Conservation (phyloP, 2,113 vertebrate species). For the Cyanocitta stelleri region DNA sequence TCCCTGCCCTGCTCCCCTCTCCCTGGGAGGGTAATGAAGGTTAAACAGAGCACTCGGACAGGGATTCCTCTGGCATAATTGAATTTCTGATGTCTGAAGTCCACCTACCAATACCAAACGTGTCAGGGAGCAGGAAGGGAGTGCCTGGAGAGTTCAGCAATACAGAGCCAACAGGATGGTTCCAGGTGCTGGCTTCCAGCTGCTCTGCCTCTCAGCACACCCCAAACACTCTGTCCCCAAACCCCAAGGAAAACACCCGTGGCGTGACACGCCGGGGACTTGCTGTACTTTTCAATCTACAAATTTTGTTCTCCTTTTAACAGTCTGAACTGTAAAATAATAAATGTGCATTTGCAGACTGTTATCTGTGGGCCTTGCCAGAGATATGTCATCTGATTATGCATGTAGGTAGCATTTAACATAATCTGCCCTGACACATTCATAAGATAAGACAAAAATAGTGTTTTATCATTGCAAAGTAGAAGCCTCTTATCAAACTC, state of each 20-base stretch:
- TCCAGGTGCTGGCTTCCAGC: neutral
- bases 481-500: neutral
- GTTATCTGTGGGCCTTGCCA: slow-evolving; percentile 23
- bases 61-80: neutral
- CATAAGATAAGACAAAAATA: slow-evolving; percentile 56
- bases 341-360: neutral
- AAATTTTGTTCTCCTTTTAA: neutral
- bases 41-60: neutral
- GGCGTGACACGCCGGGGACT: neutral
- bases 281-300: neutral
- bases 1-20: neutral
- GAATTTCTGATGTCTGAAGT: neutral
- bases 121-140: neutral
- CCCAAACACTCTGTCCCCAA: neutral
- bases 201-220: neutral
- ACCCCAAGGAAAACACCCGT: neutral
- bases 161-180: neutral
- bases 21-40: neutral
- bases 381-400: slow-evolving; percentile 1
- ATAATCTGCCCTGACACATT: slow-evolving; percentile 55
- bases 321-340: neutral
- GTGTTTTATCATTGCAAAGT: slow-evolving; percentile 10
- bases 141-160: neutral
- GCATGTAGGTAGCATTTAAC: slow-evolving; percentile 51
- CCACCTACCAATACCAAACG: neutral